Percentiles rank a stretch among this genome's conserved stretches.
Evolutionary conservation across 2,797 vertebrate species (phyloP).

Genomic region (Geotria australis): DNA sequence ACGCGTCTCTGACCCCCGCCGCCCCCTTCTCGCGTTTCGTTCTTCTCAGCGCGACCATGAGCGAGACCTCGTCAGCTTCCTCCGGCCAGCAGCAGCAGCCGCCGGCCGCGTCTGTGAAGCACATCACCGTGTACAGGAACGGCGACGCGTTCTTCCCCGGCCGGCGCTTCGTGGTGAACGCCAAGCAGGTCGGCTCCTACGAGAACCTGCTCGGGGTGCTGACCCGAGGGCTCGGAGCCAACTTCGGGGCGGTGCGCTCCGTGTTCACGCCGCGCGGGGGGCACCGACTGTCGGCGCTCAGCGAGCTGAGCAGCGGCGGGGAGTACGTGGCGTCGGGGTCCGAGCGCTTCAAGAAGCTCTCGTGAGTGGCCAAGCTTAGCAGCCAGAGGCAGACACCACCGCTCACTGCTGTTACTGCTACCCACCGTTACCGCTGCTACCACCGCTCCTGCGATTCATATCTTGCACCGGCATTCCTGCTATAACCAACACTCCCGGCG

Average conservation of each 20-base stretch:
- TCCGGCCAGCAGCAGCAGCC: too few species aligned
- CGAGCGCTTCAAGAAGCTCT: constrained; percentile 69
- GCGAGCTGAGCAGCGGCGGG: constrained; percentile 47
- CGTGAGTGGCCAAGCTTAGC: constrained; percentile 24
- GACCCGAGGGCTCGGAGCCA: constrained; percentile 44
- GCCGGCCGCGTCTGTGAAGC: constrained; percentile 29
- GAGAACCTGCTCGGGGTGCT: constrained; percentile 65
- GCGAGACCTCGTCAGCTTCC: too few species aligned
- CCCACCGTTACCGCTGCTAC: too few species aligned
- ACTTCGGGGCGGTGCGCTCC: constrained; percentile 70
- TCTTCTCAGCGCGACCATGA: too few species aligned
- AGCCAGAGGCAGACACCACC: too few species aligned
- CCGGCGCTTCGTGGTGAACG: constrained; percentile 50
- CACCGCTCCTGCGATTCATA: too few species aligned
- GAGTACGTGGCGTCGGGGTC: constrained; percentile 70
- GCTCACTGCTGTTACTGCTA: too few species aligned
- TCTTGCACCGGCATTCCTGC: too few species aligned
- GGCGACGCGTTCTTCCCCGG: constrained; percentile 66
- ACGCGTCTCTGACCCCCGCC: too few species aligned
- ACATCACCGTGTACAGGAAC: constrained; percentile 53
- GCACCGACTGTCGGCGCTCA: constrained; percentile 39
- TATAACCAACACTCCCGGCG: too few species aligned
- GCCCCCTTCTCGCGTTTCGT: too few species aligned
- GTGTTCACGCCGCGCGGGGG: constrained; percentile 65
- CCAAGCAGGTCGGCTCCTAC: constrained; percentile 50